Evolutionary conservation across 2,888 invertebrate genomes (phyloP), one percentile per base, ranked within the genome.

Genomic region (Anthophora plumipes): DNA sequence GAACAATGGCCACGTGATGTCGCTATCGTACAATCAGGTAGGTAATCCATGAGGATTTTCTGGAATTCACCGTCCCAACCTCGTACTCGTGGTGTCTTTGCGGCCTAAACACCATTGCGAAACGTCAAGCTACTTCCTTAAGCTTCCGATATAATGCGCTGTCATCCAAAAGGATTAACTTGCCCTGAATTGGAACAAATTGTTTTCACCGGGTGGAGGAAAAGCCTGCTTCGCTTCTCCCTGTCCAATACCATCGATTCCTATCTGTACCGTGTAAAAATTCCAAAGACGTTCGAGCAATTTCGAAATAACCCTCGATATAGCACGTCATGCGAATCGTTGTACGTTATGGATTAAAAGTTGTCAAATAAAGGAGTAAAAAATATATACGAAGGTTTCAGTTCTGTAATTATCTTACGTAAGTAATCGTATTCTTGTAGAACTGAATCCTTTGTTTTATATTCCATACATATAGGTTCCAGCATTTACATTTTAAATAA

Each of bases 31-130:
- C 89, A 91, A 90, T 91, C 90, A 89, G 87, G 85, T 87, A 84
- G 85, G 87, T 90, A 90, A 91, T 90, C 90, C 90, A 77, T 69
- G 73, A 85, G 90, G 89, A 89, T 90, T 90, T 88, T 88, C 83
- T 84, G 85, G 87, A 87, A 90, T 90, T 88, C 87, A 69, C 77
- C 63, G 59, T 54, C 59, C 74, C 68, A 52, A 55, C 70, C 59
- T 67, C 74, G 43, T 59, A 39, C 59, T 37, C 41, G 54, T 54
- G 54, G 48, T 59, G 46, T 52, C 59, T 61, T 72, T 50, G 68
- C 59, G 54, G 64, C 71, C 64, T 66, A 73, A 75, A 74, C 75
- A 61, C 80, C 75, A 59, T 75, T 75, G 71, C 70, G 59, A 60
- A 73, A 50, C 60, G 48, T 72, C 11, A 25, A 55, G 68, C 59